These are phyloP conservation scores for Holothuria glaberrima DNA, from an alignment of 35 echinoderm and acorn worm genomes.

Conservation along the genomic window DNA sequence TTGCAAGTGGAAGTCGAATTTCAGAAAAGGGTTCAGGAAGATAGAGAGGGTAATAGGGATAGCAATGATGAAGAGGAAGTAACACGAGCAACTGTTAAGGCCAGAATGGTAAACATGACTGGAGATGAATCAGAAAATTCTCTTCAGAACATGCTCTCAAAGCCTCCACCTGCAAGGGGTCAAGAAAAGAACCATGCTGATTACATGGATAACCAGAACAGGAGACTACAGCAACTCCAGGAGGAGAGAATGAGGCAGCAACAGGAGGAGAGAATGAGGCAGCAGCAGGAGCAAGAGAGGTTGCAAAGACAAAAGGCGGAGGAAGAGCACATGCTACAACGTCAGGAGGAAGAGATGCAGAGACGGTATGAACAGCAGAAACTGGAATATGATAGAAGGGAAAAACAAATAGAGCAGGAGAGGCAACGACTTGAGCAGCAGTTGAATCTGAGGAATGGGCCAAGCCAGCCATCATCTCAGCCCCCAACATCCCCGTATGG, in stretches of 20 bases:
- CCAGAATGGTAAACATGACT: slow-evolving; percentile 55
- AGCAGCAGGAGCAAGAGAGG: slow-evolving; percentile 47
- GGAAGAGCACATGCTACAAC: slow-evolving; percentile 29
- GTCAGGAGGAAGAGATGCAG: slow-evolving; percentile 86
- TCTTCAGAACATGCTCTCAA: slow-evolving; percentile 6
- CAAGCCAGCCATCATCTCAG: slow-evolving; percentile 18
- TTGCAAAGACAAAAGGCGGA: neutral
- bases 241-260: slow-evolving; percentile 68
- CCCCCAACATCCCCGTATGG: slow-evolving; percentile 11
- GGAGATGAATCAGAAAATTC: slow-evolving; percentile 29
- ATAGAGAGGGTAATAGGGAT: slow-evolving; percentile 61
- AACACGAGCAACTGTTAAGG: slow-evolving; percentile 39
- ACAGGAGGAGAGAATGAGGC: slow-evolving; percentile 40
- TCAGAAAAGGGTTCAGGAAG: slow-evolving; percentile 79
- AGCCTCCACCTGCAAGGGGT: slow-evolving; percentile 26
- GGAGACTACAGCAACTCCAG: slow-evolving; percentile 36
- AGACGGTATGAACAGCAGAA: slow-evolving; percentile 82
- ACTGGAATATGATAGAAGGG: slow-evolving; percentile 75
- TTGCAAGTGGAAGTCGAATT: slow-evolving; percentile 83
- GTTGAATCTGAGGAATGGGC: slow-evolving; percentile 53
- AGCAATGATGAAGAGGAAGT: slow-evolving; percentile 66
- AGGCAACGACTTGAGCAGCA: slow-evolving; percentile 82
- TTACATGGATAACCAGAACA: slow-evolving; percentile 34
- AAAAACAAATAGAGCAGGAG: slow-evolving; percentile 89
- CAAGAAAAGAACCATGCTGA: slow-evolving; percentile 42